Conservation (phyloP, 2,888 invertebrate species). For the Holacanthella duospinosa region DNA sequence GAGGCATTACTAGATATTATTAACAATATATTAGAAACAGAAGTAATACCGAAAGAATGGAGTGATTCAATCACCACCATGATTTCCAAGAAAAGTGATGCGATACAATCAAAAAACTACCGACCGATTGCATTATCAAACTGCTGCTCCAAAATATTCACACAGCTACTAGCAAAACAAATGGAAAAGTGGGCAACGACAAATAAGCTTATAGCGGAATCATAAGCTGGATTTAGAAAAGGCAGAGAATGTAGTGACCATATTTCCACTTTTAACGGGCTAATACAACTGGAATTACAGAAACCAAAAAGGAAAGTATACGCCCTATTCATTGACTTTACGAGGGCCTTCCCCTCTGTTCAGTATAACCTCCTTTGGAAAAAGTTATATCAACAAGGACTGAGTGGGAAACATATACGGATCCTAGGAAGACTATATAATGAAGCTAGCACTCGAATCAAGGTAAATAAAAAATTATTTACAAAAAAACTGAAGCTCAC, state of each 20-base stretch:
- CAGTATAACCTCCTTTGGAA: not conserved
- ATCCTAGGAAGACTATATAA: not conserved
- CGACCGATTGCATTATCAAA: not conserved
- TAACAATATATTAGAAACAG: slow-evolving; percentile 3
- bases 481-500: not conserved
- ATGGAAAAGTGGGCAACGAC: not conserved
- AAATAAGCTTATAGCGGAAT: not conserved
- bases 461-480: too few species aligned
- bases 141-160: not conserved
- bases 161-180: not conserved
- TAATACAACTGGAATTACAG: not conserved
- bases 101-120: not conserved
- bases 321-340: slow-evolving; percentile 7
- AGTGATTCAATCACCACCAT: not conserved
- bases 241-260: not conserved
- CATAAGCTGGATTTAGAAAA: not conserved
- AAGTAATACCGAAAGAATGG: not conserved
- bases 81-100: slow-evolving; percentile 5
- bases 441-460: not conserved
- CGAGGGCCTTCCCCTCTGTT: not conserved
- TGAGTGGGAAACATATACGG: not conserved
- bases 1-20: not conserved
- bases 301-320: not conserved
- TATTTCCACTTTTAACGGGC: not conserved
- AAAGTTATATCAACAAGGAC: not conserved